Evolutionary conservation across 2,888 invertebrate species (phyloP).

Genomic region (Megamerina dolium): DNA sequence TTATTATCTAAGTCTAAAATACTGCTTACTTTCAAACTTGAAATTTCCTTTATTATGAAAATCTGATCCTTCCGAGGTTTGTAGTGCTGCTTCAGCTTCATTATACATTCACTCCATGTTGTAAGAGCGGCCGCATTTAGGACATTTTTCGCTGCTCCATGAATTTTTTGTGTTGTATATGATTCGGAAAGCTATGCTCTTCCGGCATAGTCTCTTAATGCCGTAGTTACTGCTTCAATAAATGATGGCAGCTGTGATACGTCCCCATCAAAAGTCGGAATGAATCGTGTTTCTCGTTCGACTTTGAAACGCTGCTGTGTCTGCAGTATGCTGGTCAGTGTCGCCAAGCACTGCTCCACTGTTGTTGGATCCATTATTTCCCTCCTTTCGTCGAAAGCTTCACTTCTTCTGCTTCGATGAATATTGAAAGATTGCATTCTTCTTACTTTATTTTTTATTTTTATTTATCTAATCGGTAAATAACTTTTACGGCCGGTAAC

Average conservation of each 20-base stretch:
- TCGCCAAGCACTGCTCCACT: too few species aligned
- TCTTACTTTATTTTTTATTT: background rate
- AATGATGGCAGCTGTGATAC: background rate
- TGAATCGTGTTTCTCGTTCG: background rate
- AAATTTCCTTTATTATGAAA: slow-evolving; percentile 5
- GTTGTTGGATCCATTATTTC: too few species aligned
- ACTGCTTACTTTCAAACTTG: slow-evolving; percentile 8
- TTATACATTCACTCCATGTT: slow-evolving; percentile 6
- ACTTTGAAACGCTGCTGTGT: background rate
- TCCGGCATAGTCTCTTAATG: background rate
- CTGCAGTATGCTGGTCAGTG: background rate
- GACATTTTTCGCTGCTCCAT: slow-evolving; percentile 6
- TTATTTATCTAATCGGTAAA: too few species aligned
- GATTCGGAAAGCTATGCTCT: background rate
- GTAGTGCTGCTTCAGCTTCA: slow-evolving; percentile 3
- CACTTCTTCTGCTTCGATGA: background rate
- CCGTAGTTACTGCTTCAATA: background rate
- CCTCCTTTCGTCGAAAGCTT: too few species aligned
- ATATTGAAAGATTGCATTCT: background rate
- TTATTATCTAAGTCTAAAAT: slow-evolving; percentile 8
- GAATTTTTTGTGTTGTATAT: slow-evolving; percentile 11
- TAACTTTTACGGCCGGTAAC: too few species aligned
- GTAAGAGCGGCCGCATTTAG: background rate
- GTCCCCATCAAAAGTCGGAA: background rate
- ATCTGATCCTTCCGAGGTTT: slow-evolving; percentile 5